Evolutionary conservation across 2,888 invertebrate species (phyloP).

Genomic region (Microctonus brassicae): DNA sequence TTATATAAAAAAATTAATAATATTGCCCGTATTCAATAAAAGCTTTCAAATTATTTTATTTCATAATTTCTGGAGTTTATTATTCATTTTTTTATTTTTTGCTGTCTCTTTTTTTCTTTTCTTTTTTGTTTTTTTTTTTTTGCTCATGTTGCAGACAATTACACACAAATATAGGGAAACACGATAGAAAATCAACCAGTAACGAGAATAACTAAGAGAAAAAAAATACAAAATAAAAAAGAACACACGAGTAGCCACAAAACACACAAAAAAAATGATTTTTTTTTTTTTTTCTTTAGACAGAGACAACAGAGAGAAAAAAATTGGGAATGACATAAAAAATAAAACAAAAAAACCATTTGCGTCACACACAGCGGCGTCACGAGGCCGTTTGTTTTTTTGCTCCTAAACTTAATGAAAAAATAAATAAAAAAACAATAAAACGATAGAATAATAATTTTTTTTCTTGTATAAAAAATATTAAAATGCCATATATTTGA

Average conservation of each 20-base stretch:
- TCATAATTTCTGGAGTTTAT: no score
- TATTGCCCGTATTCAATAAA: background rate
- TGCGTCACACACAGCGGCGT: conserved; percentile 57
- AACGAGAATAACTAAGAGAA: conserved; percentile 33
- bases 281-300: conserved; percentile 30
- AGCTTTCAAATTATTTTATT: background rate
- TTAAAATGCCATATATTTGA: no score
- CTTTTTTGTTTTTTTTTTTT: conserved; percentile 36
- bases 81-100: no score
- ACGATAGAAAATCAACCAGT: conserved; percentile 22
- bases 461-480: no score
- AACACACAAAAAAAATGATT: conserved; percentile 28
- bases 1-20: background rate
- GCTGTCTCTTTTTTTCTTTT: conserved; percentile 29
- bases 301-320: conserved; percentile 41
- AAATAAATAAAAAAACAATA: background rate
- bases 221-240: conserved; percentile 36
- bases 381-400: conserved; percentile 52
- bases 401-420: background rate
- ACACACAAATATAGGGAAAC: conserved; percentile 52
- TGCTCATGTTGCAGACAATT: conserved; percentile 45
- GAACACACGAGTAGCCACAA: conserved; percentile 40
- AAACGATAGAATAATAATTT: no score
- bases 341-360: conserved; percentile 57
- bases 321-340: conserved; percentile 35